Percentiles rank a stretch among this genome's conserved stretches.
Conservation (phyloP, 2,113 vertebrate genomes). For the Sphyrna mokarran region DNA sequence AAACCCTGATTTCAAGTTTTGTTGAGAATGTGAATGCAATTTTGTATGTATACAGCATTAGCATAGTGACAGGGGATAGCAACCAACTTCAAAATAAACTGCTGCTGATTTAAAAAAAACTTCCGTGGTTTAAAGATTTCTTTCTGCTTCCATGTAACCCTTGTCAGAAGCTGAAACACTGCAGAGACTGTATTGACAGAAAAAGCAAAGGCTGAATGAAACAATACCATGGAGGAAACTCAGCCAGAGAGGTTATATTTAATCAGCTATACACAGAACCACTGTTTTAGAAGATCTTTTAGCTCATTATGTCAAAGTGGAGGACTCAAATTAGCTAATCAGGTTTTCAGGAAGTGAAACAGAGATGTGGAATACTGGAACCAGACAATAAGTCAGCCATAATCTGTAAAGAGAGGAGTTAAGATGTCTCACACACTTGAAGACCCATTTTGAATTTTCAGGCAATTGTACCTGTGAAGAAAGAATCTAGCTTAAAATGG, state of each 20-base stretch:
- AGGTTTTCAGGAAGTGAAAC: neutral
- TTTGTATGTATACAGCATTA: neutral
- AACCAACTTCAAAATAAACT: neutral
- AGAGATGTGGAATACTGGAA: neutral
- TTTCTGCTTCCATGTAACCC: neutral
- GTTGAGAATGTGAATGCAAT: neutral
- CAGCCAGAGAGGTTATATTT: conserved; percentile 1
- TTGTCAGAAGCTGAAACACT: neutral
- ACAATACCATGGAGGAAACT: neutral
- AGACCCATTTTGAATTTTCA: neutral
- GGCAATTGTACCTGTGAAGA: neutral
- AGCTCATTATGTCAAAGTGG: neutral
- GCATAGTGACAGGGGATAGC: neutral
- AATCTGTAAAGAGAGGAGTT: neutral
- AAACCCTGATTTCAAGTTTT: neutral
- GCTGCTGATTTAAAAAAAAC: neutral
- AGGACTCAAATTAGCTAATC: neutral
- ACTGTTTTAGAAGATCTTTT: neutral
- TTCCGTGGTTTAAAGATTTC: neutral
- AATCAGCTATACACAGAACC: conserved; percentile 12
- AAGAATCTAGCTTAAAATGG: neutral
- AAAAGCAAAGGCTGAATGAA: neutral
- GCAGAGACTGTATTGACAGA: neutral
- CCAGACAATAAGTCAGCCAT: neutral
- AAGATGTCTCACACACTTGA: neutral